Percentiles rank a stretch among this genome's conserved stretches.
These are phyloP conservation scores for Oryzias curvinotus DNA, from an alignment of 2,113 vertebrate genomes.

Conservation along the genomic window DNA sequence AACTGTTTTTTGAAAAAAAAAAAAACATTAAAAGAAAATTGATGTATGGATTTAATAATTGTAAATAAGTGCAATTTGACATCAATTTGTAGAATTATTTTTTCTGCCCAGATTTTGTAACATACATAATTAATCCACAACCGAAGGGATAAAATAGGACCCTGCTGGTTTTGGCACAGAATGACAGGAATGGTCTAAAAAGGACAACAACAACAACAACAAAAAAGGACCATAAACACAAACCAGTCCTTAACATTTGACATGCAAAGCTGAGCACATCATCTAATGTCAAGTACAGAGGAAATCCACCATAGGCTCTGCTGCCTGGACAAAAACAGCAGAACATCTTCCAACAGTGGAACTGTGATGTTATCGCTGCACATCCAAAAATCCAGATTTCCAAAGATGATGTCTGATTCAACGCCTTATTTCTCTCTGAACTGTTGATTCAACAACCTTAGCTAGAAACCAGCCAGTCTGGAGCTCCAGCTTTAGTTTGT, in stretches of 20 bases:
- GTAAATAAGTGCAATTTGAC: background rate
- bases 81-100: too few relatives aligned
- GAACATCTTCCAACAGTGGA: conserved; percentile 40
- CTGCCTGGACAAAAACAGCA: conserved; percentile 35
- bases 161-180: too few relatives aligned
- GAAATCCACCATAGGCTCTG: conserved; percentile 39
- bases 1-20: too few relatives aligned
- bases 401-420: conserved; percentile 10
- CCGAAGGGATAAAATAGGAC: too few relatives aligned
- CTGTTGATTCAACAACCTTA: background rate
- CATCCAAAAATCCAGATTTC: conserved; percentile 15
- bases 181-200: too few relatives aligned
- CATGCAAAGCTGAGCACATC: conserved; percentile 40
- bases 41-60: background rate
- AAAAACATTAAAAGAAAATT: too few relatives aligned
- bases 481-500: conserved; percentile 1
- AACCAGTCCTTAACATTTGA: conserved; percentile 28
- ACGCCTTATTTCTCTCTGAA: conserved; percentile 17
- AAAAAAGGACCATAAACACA: conserved; percentile 8
- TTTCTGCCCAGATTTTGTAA: too few relatives aligned
- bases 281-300: conserved; percentile 30
- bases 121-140: too few relatives aligned
- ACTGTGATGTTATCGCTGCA: conserved; percentile 12
- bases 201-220: too few relatives aligned
- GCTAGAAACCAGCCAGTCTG: too few relatives aligned